These are phyloP conservation scores for Parelbella ahira DNA, from an alignment of 2,888 invertebrate species.

Conservation along the genomic window DNA sequence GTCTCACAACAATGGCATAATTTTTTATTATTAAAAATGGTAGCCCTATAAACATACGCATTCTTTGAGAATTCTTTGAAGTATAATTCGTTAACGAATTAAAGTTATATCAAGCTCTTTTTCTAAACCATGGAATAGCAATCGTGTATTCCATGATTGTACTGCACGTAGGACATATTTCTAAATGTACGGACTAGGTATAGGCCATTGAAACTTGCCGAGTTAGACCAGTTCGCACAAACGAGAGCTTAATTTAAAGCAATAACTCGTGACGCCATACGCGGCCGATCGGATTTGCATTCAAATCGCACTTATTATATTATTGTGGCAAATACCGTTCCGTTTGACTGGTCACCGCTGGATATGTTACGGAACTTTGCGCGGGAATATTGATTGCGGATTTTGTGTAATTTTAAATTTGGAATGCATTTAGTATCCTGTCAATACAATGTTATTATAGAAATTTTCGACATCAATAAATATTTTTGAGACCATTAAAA, in stretches of 20 bases:
- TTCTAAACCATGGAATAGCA: no score
- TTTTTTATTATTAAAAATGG: no score
- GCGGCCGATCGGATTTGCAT: slow-evolving; percentile 20
- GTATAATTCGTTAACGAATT: no score
- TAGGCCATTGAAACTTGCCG: slow-evolving; percentile 10
- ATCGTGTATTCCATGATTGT: neutral
- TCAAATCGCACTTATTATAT: slow-evolving; percentile 22
- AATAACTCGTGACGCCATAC: slow-evolving; percentile 20
- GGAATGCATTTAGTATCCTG: no score
- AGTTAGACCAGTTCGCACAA: slow-evolving; percentile 14
- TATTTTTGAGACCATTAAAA: no score
- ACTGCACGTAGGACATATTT: neutral
- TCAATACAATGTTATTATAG: no score
- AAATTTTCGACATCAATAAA: no score
- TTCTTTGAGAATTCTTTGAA: no score
- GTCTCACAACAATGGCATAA: no score
- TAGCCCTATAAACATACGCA: no score
- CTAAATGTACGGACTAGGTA: neutral
- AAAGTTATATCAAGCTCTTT: no score
- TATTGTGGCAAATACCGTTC: slow-evolving; percentile 17
- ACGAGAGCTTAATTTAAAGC: slow-evolving; percentile 18
- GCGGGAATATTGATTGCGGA: neutral
- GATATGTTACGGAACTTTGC: slow-evolving; percentile 12
- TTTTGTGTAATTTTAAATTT: no score
- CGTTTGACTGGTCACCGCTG: neutral